Evolutionary conservation across 2,888 invertebrate species (phyloP).

Genomic region (Rapana venosa): DNA sequence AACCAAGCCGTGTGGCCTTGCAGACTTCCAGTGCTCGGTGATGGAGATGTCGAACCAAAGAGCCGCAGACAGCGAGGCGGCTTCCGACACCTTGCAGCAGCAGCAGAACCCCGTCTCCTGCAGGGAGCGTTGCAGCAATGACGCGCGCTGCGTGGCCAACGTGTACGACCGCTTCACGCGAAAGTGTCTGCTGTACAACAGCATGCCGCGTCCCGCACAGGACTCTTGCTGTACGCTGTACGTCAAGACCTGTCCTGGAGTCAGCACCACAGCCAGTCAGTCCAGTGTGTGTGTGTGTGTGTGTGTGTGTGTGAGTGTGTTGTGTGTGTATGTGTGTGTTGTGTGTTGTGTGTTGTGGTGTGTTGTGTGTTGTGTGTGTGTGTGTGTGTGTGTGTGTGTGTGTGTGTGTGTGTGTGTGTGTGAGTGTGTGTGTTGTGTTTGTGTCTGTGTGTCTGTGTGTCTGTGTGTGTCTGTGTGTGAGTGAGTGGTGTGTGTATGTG

Average conservation of each 20-base stretch:
- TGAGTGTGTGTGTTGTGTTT: neutral
- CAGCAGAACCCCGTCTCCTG: neutral
- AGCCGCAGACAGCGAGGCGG: neutral
- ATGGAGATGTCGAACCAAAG: neutral
- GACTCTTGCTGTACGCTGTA: constrained; percentile 56
- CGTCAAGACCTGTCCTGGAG: constrained; percentile 61
- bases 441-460: neutral
- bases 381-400: constrained; percentile 1
- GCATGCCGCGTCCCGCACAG: constrained; percentile 46
- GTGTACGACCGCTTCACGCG: constrained; percentile 39
- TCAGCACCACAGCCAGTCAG: constrained; percentile 50
- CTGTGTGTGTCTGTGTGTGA: neutral
- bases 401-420: constrained; percentile 1
- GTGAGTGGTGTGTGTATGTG: neutral
- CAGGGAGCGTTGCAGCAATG: constrained; percentile 45
- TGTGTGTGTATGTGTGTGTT: too few species aligned
- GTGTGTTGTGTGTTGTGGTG: neutral
- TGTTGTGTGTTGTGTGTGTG: neutral
- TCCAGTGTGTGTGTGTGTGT: neutral
- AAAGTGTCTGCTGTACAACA: constrained; percentile 51
- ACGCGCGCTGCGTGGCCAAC: constrained; percentile 49
- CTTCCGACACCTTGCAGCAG: neutral
- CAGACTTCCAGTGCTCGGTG: constrained; percentile 43
- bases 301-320: too few species aligned
- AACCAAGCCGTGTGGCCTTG: too few species aligned